Base-by-base conservation (phyloP, 2,888 invertebrate genomes). In the Yponomeuta cagnagella region DNA sequence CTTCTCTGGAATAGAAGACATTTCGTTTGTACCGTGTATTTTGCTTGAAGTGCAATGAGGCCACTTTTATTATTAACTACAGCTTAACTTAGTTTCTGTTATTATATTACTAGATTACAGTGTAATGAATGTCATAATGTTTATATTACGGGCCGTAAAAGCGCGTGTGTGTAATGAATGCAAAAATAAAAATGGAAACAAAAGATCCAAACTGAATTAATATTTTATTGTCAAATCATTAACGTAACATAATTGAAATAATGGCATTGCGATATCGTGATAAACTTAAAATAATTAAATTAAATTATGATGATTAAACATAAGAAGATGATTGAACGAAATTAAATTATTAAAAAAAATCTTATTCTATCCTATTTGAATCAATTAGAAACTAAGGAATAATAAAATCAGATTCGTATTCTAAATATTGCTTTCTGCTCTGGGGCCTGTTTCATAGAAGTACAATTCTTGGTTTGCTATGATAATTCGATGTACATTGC, bases 21-120 rank as follows among this genome's bases (percentile, higher is more conserved):
- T 80, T 77, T 79, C 79, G 79, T 90, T 90, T 90, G 90, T 90
- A 90, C 89, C 83, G 82, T 81, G 75, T 79, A 77, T 80, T 78
- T 82, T 79, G 77, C 80, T 76, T 75, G 78, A 58, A 58, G 52
- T 58, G 52, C 52, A 72, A 74, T 76, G 82, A 85, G 86, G 86
- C 82, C 84, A 84, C 87, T 74, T 73, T 72, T 66, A 70, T n/a
- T 58, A 58, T 52, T 58, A 15, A 4, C 52, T 58, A 58, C 12
- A 15, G 15, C 4, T 1, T 15, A 15, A 15, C 12, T 15, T 58
- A 0, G 3, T 58, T 15, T 5, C 15, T 12, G 15, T 58, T 58
- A 64, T n/a, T 23, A n/a, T 12, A 63, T 63, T n/a, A 63, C 23
- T 63, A 63, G 63, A 63, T n/a, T n/a, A 63, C 2, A 30, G 30